Conservation (phyloP, 2,888 invertebrate genomes). For the Latrodectus hesperus region DNA sequence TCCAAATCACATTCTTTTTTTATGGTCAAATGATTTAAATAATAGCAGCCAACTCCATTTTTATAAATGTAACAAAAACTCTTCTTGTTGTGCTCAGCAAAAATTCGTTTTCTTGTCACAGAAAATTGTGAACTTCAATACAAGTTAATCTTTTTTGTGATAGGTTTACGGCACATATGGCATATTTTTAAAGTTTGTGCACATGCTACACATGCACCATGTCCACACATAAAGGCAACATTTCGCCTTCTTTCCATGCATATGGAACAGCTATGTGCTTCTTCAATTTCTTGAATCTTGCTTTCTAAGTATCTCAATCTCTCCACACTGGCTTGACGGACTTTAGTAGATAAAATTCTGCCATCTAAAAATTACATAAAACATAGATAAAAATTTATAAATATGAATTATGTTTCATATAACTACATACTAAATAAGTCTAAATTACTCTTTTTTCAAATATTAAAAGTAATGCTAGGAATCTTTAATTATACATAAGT, state of each 20-base stretch:
- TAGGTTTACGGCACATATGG: slow-evolving; percentile 89
- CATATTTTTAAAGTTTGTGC: slow-evolving; percentile 87
- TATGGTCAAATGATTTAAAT: background rate
- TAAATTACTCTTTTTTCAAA: too few relatives aligned
- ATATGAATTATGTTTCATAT: too few relatives aligned
- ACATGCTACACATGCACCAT: slow-evolving; percentile 87
- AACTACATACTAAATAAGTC: too few relatives aligned
- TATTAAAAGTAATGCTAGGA: too few relatives aligned
- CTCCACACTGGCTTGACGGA: slow-evolving; percentile 81
- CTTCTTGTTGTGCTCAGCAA: background rate
- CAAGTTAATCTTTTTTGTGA: slow-evolving; percentile 83
- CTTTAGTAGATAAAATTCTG: slow-evolving; percentile 73
- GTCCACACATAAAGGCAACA: slow-evolving; percentile 91
- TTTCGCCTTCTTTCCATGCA: slow-evolving; percentile 89
- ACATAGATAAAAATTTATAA: background rate
- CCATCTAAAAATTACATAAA: slow-evolving; percentile 74
- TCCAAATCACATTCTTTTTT: background rate
- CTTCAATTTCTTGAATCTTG: slow-evolving; percentile 89
- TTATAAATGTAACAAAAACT: background rate
- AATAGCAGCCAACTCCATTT: background rate
- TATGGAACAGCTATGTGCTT: slow-evolving; percentile 88
- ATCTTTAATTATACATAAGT: too few relatives aligned
- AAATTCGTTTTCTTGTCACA: background rate
- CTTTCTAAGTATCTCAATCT: slow-evolving; percentile 83
- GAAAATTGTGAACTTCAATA: slow-evolving; percentile 73